Evolutionary conservation across 2,113 vertebrate genomes (phyloP).

Genomic region (Triplophysa siluroides): DNA sequence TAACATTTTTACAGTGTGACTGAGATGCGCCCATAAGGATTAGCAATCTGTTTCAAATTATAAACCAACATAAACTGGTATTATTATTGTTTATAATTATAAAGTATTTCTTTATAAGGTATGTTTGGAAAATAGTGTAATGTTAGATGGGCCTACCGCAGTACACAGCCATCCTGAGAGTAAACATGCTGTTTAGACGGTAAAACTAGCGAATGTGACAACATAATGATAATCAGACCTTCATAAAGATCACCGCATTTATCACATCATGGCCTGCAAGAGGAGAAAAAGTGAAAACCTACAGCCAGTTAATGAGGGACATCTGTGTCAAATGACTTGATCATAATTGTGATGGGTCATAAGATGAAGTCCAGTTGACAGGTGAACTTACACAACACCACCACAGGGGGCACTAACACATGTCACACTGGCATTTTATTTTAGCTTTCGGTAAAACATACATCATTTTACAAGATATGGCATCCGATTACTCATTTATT

Average conservation of each 20-base stretch:
- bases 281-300: conserved; percentile 2
- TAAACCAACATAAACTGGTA: too few relatives aligned
- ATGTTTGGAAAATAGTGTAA: too few relatives aligned
- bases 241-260: neutral
- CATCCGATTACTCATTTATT: too few relatives aligned
- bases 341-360: conserved; percentile 23
- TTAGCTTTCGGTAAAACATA: conserved; percentile 9
- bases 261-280: conserved; percentile 1
- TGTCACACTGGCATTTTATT: neutral
- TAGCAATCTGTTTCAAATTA: too few relatives aligned
- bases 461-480: too few relatives aligned
- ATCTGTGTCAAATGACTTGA: conserved; percentile 29
- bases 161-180: neutral
- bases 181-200: neutral
- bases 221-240: conserved; percentile 1
- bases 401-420: conserved; percentile 20
- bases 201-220: neutral
- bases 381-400: neutral
- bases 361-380: conserved; percentile 6
- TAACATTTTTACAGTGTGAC: too few relatives aligned
- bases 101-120: too few relatives aligned
- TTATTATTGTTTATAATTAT: too few relatives aligned
- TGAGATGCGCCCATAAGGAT: too few relatives aligned
- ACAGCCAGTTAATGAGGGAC: conserved; percentile 2
- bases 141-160: too few relatives aligned